Evolutionary conservation across 2,113 vertebrate species (phyloP).

Genomic region (Clarias magur): DNA sequence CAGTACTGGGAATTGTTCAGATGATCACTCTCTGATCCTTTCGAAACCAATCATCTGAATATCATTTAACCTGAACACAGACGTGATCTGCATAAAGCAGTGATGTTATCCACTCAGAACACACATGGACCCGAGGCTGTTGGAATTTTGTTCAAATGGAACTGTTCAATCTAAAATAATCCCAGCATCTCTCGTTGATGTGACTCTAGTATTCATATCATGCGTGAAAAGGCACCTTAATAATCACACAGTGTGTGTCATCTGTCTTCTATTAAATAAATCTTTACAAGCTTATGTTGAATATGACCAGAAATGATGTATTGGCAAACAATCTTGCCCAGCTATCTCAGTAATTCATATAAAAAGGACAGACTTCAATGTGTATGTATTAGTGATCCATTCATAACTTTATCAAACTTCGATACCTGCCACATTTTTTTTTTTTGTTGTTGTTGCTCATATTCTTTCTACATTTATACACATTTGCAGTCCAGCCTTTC

Average conservation of each 20-base stretch:
- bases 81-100: neutral
- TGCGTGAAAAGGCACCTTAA: neutral
- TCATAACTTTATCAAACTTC: neutral
- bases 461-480: neutral
- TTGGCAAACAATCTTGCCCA: too few species aligned
- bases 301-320: neutral
- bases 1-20: neutral
- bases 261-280: neutral
- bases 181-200: neutral
- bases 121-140: neutral
- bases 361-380: too few species aligned
- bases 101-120: neutral
- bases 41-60: neutral
- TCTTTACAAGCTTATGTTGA: neutral
- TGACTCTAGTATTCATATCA: neutral
- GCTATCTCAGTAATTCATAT: too few species aligned
- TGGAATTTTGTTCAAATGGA: neutral
- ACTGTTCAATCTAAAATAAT: neutral
- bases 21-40: neutral
- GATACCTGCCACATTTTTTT: neutral
- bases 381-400: slow-evolving; percentile 8
- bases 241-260: neutral
- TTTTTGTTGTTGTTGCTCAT: neutral
- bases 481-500: neutral
- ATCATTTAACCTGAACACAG: neutral